phyloP scores from a whole-genome alignment of 2,797 vertebrate genomes.

The Phoxinus dragarum region DNA sequence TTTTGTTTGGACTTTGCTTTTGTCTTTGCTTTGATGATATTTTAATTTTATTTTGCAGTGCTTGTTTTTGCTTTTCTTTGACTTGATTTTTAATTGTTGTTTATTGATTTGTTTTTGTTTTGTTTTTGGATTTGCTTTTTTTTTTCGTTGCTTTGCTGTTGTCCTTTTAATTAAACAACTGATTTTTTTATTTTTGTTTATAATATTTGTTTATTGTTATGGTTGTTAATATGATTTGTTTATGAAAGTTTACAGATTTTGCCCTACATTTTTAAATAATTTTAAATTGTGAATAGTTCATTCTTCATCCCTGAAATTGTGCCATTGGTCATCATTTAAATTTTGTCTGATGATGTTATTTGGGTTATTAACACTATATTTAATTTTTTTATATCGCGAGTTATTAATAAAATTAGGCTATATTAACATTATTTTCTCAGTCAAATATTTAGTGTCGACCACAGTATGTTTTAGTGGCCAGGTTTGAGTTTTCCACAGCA shows the following conservation, averaged over 20 bases:
- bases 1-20: background rate
- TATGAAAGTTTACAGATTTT: background rate
- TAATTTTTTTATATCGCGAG: background rate
- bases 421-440: background rate
- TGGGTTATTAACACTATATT: background rate
- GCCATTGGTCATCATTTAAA: background rate
- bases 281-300: background rate
- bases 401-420: background rate
- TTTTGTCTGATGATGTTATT: background rate
- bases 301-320: background rate
- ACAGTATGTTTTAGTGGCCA: background rate
- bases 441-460: background rate
- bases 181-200: background rate
- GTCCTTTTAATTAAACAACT: background rate
- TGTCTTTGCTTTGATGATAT: background rate
- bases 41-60: background rate
- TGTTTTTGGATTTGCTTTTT: background rate
- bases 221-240: background rate
- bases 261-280: background rate
- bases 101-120: background rate
- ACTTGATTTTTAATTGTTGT: background rate
- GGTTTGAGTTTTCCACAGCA: background rate
- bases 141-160: background rate
- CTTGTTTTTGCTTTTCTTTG: background rate
- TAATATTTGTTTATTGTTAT: background rate